These are phyloP conservation scores for Spilosoma lubricipeda DNA, from an alignment of 2,888 invertebrate species.

Conservation along the genomic window DNA sequence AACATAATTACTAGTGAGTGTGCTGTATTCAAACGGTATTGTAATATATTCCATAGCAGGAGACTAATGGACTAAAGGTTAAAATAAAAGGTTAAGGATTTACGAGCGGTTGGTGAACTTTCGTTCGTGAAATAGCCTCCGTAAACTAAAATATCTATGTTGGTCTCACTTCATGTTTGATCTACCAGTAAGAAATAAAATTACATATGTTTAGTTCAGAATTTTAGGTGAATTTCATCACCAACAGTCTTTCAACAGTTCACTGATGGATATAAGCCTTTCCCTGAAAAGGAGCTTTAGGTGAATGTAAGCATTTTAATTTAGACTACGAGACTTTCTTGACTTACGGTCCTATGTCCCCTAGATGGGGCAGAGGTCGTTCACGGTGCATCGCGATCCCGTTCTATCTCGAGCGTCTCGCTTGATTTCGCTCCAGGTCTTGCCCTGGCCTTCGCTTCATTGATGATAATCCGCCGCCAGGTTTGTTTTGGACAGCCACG, in stretches of 20 bases:
- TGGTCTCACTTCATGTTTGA: background rate
- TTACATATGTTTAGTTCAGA: background rate
- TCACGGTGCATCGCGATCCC: too few relatives aligned
- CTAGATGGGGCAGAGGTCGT: too few relatives aligned
- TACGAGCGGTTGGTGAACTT: slow-evolving; percentile 8
- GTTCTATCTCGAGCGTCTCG: too few relatives aligned
- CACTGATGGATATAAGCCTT: too few relatives aligned
- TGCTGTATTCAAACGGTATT: slow-evolving; percentile 2
- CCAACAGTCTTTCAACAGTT: too few relatives aligned
- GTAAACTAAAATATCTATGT: background rate
- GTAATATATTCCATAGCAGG: background rate
- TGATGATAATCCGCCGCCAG: too few relatives aligned
- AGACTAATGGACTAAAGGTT: slow-evolving; percentile 6
- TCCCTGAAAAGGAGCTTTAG: background rate
- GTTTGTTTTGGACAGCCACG: too few relatives aligned
- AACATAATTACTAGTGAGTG: slow-evolving; percentile 22
- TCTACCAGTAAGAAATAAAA: background rate
- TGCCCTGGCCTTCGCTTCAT: too few relatives aligned
- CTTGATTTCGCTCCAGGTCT: too few relatives aligned
- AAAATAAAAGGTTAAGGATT: background rate
- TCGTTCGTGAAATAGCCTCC: background rate
- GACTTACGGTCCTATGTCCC: too few relatives aligned
- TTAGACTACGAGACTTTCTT: background rate
- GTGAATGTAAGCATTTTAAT: background rate
- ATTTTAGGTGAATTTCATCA: too few relatives aligned